Percentiles rank a stretch among this genome's conserved stretches.
phyloP scores from a whole-genome alignment of 2,888 invertebrate species.

The Ernsta delagoae region DNA sequence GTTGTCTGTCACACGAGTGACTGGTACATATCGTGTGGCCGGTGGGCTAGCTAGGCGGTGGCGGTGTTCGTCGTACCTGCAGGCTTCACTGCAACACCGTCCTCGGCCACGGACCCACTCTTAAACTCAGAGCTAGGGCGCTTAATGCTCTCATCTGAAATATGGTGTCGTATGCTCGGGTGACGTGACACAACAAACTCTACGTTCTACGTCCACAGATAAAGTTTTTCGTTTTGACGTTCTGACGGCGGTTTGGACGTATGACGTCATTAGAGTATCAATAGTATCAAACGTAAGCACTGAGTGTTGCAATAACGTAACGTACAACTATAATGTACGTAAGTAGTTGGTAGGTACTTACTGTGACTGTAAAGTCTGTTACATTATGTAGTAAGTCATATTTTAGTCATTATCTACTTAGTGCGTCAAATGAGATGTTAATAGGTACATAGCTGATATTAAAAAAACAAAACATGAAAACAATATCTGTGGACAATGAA shows the following conservation, averaged over 20 bases:
- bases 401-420: background rate
- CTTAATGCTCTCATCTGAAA: slow-evolving; percentile 91
- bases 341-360: too few relatives aligned
- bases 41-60: slow-evolving; percentile 77
- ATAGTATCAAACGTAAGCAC: too few relatives aligned
- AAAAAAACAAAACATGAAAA: slow-evolving; percentile 11
- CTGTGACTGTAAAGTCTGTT: too few relatives aligned
- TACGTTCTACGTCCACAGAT: slow-evolving; percentile 69
- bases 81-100: slow-evolving; percentile 70
- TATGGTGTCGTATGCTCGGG: slow-evolving; percentile 78
- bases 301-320: too few relatives aligned
- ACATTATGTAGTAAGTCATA: too few relatives aligned
- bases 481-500: slow-evolving; percentile 44
- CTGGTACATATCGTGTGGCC: slow-evolving; percentile 71
- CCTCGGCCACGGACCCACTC: slow-evolving; percentile 82
- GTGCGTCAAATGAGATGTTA: too few relatives aligned
- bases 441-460: too few relatives aligned
- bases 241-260: background rate
- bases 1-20: slow-evolving; percentile 76
- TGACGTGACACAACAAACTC: slow-evolving; percentile 66
- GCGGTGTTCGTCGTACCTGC: slow-evolving; percentile 76
- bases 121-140: slow-evolving; percentile 96
- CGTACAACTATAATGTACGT: too few relatives aligned
- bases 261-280: too few relatives aligned
- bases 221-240: slow-evolving; percentile 39